phyloP scores from a whole-genome alignment of 2,888 invertebrate genomes.

The Anagyrus pseudococci region DNA sequence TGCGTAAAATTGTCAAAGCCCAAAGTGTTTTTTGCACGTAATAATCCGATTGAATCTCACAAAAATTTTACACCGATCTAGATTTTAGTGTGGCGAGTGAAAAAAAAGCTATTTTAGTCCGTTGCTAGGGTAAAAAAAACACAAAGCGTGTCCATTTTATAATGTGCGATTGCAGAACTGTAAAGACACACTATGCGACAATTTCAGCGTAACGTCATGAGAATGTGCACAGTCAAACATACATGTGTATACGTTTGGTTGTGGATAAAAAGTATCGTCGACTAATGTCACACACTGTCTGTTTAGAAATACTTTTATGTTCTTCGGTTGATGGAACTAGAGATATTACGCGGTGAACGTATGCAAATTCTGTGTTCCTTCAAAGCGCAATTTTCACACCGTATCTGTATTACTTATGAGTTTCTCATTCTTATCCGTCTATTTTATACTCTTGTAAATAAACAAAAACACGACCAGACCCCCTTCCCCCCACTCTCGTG shows the following conservation, averaged over 20 bases:
- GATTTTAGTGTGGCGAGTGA: no score
- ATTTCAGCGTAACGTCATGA: no score
- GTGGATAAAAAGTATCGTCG: slow-evolving; percentile 8
- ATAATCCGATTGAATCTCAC: no score
- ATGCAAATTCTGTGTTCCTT: slow-evolving; percentile 36
- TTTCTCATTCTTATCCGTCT: slow-evolving; percentile 29
- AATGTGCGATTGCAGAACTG: slow-evolving; percentile 22
- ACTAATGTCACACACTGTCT: neutral
- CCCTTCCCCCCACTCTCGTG: slow-evolving; percentile 32
- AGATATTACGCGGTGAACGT: slow-evolving; percentile 10
- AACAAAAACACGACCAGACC: slow-evolving; percentile 33
- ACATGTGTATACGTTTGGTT: slow-evolving; percentile 13
- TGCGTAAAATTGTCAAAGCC: no score
- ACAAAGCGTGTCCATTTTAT: slow-evolving; percentile 38
- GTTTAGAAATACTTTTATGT: neutral
- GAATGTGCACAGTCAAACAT: no score
- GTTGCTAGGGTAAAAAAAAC: no score
- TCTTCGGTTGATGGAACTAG: slow-evolving; percentile 12
- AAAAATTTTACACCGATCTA: no score
- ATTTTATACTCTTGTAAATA: slow-evolving; percentile 47
- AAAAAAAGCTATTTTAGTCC: no score
- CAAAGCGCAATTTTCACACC: slow-evolving; percentile 37
- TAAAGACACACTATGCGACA: no score
- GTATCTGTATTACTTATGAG: no score
- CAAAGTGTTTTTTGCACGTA: no score